Conservation (phyloP, 2,113 vertebrate species). For the Sturnira hondurensis region DNA sequence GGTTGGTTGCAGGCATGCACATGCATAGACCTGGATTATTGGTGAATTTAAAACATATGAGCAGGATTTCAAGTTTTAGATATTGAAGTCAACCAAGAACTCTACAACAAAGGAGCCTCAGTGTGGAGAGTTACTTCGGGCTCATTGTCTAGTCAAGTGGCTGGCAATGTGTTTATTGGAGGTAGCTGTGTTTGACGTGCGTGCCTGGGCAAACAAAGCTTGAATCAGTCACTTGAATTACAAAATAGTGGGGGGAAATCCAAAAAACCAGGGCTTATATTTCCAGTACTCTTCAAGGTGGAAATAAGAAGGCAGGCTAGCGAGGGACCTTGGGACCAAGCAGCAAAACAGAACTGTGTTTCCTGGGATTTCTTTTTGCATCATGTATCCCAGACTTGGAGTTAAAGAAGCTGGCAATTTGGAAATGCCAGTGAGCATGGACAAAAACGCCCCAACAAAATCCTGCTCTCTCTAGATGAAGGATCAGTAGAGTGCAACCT, state of each 20-base stretch:
- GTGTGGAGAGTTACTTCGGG: background rate
- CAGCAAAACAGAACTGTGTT: background rate
- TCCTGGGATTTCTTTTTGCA: background rate
- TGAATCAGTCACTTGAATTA: background rate
- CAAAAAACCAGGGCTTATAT: background rate
- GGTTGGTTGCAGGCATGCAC: background rate
- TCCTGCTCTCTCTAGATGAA: background rate
- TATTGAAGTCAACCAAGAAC: background rate
- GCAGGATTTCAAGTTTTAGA: background rate
- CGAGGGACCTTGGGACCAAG: background rate
- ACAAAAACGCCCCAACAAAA: background rate
- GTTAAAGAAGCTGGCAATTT: background rate
- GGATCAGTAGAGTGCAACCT: background rate
- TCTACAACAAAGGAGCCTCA: background rate
- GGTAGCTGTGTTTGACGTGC: background rate
- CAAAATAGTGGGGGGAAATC: background rate
- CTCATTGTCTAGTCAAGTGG: background rate
- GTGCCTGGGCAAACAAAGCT: background rate
- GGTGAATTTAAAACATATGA: background rate
- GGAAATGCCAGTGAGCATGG: background rate
- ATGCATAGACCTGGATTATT: background rate
- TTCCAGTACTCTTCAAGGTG: background rate
- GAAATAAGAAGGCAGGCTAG: background rate
- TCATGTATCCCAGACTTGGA: background rate
- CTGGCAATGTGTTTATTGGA: background rate